Conservation (phyloP, 2,888 invertebrate species). For the Leptinotarsa haldemani region DNA sequence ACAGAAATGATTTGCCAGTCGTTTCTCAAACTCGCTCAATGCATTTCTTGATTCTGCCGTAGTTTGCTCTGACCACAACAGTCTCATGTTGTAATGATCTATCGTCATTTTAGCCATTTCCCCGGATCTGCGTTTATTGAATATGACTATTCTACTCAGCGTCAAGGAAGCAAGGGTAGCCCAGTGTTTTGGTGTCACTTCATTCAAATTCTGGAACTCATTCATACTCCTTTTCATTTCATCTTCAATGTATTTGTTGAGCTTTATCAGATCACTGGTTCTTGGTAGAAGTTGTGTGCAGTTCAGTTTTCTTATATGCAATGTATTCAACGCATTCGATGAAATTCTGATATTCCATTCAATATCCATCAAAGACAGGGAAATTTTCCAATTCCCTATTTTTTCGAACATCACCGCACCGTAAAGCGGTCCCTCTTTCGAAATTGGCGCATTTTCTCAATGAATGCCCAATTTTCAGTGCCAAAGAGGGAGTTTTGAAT, state of each 20-base stretch:
- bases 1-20: conserved; percentile 38
- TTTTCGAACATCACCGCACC: conserved; percentile 25
- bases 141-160: conserved; percentile 42
- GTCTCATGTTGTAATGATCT: conserved; percentile 36
- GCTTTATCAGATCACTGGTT: conserved; percentile 43
- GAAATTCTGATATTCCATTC: conserved; percentile 44
- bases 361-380: conserved; percentile 34
- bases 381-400: conserved; percentile 29
- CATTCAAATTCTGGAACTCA: conserved; percentile 9
- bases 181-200: conserved; percentile 1
- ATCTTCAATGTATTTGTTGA: conserved; percentile 37
- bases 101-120: conserved; percentile 42
- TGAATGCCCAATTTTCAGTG: conserved; percentile 39
- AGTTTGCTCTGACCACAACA: conserved; percentile 36
- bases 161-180: conserved; percentile 28
- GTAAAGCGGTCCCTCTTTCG: conserved; percentile 30
- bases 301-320: conserved; percentile 39
- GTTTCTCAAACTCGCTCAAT: conserved; percentile 38
- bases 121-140: conserved; percentile 44
- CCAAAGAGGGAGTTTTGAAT: conserved; percentile 31
- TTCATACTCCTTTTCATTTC: conserved; percentile 30
- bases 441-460: conserved; percentile 37
- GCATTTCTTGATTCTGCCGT: conserved; percentile 40
- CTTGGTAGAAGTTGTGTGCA: conserved; percentile 42
- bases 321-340: conserved; percentile 39